Evolutionary conservation across 2,797 vertebrate genomes (phyloP).

Genomic region (Xenopus petersii): DNA sequence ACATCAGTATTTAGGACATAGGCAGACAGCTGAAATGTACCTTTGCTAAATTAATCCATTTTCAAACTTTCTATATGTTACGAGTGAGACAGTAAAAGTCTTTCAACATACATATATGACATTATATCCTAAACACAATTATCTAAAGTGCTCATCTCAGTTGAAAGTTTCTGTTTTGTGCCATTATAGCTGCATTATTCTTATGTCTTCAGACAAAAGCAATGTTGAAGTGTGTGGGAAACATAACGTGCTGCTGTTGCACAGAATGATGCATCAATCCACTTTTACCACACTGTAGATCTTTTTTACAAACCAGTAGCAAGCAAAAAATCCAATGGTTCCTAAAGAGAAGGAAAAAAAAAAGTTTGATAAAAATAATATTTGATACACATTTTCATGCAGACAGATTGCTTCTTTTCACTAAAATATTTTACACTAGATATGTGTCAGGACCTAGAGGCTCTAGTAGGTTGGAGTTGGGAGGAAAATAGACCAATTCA

Average conservation of each 20-base stretch:
- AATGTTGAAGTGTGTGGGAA: constrained; percentile 34
- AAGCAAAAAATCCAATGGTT: constrained; percentile 66
- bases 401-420: no score
- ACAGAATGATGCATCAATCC: constrained; percentile 61
- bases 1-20: no score
- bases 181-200: constrained; percentile 26
- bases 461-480: no score
- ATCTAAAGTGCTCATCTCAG: constrained; percentile 17
- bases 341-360: constrained; percentile 56
- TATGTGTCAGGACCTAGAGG: no score
- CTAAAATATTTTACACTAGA: no score
- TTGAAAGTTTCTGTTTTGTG: constrained; percentile 43
- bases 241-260: constrained; percentile 11
- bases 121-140: constrained; percentile 14
- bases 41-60: no score
- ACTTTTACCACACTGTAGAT: constrained; percentile 69
- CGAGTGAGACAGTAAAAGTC: no score
- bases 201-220: constrained; percentile 43
- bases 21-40: no score
- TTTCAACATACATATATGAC: neutral
- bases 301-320: constrained; percentile 70
- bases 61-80: no score
- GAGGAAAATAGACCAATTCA: no score
- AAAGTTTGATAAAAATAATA: neutral
- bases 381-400: no score